Base-by-base conservation (phyloP, 2,888 invertebrate genomes). In the Ornithoptera alexandrae region DNA sequence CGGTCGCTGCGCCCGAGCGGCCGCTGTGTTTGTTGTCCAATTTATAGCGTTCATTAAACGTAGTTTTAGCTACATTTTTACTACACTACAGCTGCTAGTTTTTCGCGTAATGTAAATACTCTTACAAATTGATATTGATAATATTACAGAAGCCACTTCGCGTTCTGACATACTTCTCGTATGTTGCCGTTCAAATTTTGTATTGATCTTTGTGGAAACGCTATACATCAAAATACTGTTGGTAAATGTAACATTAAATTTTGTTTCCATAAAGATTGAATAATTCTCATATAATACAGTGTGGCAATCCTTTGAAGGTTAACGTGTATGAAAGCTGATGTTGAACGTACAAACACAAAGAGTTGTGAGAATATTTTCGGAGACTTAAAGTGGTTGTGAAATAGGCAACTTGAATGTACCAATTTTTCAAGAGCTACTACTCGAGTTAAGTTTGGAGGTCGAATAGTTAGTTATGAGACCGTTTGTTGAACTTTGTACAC, bases 321-420 rank as follows among this genome's bases (percentile, higher is more conserved):
- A 12, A 15, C 46, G 46, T 46, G 15, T 63, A 62, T 66, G 62
- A 75, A 74, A 72, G 70, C 71, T 75, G 72, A 73, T 74, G 73
- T 77, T 76, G 76, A 73, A 72, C 71, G 74, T 78, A 75, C 69
- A 73, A 76, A 71, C 71, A 68, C 72, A 73, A 70, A 77, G 74
- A 78, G 79, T 83, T 82, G 78, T 82, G 81, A 81, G 76, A 78
- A 77, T 82, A 72, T 74, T 77, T 77, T 80, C 74, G 77, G 74
- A 77, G 79, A 79, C 72, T 78, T 81, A 76, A 73, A 76, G 75
- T 74, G 88, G 87, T 89, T 90, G 88, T 88, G 87, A 87, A 79
- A 81, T 79, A 77, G 76, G 78, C 84, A 80, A 75, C 69, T 70
- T 77, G 66, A 74, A 71, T 69, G 68, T 72, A 70, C 72, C 67